phyloP scores from a whole-genome alignment of 2,113 vertebrate genomes.

The Rostratula benghalensis region DNA sequence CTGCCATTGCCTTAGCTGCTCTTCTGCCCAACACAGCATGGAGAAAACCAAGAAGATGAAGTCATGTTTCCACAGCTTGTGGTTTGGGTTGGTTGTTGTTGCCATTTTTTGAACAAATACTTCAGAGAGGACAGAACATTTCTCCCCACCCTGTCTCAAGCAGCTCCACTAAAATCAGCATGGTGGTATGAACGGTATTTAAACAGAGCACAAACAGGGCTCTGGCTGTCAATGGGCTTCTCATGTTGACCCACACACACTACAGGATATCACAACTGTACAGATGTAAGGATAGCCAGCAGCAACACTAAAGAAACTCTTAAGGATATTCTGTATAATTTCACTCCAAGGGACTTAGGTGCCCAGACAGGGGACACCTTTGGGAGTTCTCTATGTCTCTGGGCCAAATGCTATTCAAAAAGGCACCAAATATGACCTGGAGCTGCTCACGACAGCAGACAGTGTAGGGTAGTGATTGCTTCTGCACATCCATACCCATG shows the following conservation, averaged over 20 bases:
- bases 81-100: background rate
- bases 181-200: background rate
- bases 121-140: background rate
- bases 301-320: background rate
- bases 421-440: background rate
- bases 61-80: background rate
- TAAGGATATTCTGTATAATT: background rate
- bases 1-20: constrained; percentile 21
- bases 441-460: background rate
- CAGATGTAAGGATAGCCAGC: background rate
- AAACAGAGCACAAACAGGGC: background rate
- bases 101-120: background rate
- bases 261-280: background rate
- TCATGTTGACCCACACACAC: background rate
- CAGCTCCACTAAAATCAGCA: background rate
- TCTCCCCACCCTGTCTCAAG: background rate
- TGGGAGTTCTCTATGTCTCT: background rate
- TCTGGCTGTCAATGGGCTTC: background rate
- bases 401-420: background rate
- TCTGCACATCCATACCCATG: background rate
- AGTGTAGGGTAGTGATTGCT: background rate
- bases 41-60: background rate
- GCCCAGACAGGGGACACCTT: background rate
- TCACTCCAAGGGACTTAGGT: background rate
- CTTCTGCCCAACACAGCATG: constrained; percentile 25